Evolutionary conservation across 2,113 vertebrate species (phyloP).

Genomic region (Hippocampus comes): DNA sequence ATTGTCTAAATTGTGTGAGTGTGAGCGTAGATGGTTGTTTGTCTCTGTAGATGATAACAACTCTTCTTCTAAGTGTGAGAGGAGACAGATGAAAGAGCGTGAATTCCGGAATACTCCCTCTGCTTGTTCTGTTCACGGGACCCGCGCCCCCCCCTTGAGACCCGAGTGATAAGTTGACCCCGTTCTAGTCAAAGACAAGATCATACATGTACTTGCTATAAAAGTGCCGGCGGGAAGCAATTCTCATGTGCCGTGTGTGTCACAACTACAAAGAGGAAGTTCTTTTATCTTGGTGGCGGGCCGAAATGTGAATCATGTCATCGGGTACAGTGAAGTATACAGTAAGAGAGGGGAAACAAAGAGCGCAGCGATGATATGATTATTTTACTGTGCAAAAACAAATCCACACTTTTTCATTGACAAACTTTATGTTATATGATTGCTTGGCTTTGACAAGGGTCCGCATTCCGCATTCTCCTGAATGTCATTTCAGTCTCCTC

Average conservation of each 20-base stretch:
- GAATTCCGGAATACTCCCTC: slow-evolving; percentile 37
- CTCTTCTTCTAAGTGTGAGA: not conserved
- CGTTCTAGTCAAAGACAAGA: slow-evolving; percentile 11
- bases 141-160: slow-evolving; percentile 35
- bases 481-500: not conserved
- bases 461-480: too few species aligned
- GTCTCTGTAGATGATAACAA: not conserved
- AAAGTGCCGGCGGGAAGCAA: slow-evolving; percentile 18
- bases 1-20: too few species aligned
- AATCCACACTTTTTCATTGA: not conserved
- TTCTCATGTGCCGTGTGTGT: not conserved
- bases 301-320: slow-evolving; percentile 13
- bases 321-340: slow-evolving; percentile 9
- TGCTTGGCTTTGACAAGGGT: too few species aligned
- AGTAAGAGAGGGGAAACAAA: slow-evolving; percentile 8
- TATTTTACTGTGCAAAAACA: too few species aligned
- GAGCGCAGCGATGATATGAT: slow-evolving; percentile 23
- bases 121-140: slow-evolving; percentile 35
- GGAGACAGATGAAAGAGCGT: slow-evolving; percentile 3
- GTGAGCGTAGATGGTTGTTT: too few species aligned
- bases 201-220: slow-evolving; percentile 14
- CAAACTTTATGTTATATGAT: not conserved
- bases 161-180: slow-evolving; percentile 30
- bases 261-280: not conserved
- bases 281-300: not conserved